Conservation (phyloP, 2,888 invertebrate species). For the Crocallis elinguaria region DNA sequence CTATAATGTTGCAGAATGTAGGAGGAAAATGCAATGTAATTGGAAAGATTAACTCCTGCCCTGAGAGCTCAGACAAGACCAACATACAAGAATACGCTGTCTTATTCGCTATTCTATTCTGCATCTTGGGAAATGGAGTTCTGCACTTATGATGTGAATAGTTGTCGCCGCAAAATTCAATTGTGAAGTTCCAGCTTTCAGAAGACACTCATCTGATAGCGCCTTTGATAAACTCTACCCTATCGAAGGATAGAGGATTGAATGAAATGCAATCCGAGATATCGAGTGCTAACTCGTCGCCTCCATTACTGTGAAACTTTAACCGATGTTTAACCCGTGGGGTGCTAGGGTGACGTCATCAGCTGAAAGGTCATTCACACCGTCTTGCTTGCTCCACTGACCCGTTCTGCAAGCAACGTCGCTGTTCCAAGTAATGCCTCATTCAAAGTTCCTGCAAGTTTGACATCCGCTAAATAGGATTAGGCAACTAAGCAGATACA, state of each 20-base stretch:
- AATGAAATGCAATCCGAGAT: constrained; percentile 7
- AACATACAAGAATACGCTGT: neutral
- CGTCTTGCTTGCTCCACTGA: constrained; percentile 41
- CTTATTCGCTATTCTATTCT: neutral
- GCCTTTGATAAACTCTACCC: neutral
- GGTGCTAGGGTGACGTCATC: constrained; percentile 40
- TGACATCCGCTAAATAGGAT: constrained; percentile 3
- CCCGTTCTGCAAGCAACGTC: constrained; percentile 31
- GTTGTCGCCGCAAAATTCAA: neutral
- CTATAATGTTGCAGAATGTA: constrained; percentile 10
- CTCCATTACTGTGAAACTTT: constrained; percentile 15
- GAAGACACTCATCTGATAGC: neutral
- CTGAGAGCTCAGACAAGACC: neutral
- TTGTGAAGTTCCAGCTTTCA: constrained; percentile 5
- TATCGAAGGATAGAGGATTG: neutral
- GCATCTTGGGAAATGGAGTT: neutral
- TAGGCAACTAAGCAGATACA: neutral
- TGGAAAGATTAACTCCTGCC: neutral
- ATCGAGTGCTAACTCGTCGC: neutral
- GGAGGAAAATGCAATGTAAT: neutral
- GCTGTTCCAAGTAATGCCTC: constrained; percentile 21
- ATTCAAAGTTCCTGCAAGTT: constrained; percentile 19
- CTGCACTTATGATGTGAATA: neutral
- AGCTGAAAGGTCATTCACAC: constrained; percentile 35
- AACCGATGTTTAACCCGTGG: constrained; percentile 21